phyloP scores from a whole-genome alignment of 1,140 invertebrate species.

The Epicauta chinensis region DNA sequence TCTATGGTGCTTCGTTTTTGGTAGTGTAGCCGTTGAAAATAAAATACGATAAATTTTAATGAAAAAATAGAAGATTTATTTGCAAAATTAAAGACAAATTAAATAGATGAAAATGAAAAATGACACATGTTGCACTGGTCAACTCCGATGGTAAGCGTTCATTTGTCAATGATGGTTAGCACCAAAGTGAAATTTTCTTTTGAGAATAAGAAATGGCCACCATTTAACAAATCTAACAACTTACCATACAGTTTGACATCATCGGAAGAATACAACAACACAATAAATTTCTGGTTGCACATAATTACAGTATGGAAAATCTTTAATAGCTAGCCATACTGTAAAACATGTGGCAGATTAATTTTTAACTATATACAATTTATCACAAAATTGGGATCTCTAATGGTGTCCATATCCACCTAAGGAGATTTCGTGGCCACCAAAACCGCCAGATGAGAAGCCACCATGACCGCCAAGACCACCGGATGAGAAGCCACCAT shows the following conservation, averaged over 20 bases:
- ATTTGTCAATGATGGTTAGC: neutral
- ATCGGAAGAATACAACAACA: neutral
- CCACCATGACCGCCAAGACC: slow-evolving; percentile 20
- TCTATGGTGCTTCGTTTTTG: no score
- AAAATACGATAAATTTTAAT: no score
- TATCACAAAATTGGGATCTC: neutral
- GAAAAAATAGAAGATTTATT: no score
- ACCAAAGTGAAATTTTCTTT: no score
- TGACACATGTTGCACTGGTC: slow-evolving; percentile 11
- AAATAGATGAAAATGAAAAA: slow-evolving; percentile 9
- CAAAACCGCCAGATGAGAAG: slow-evolving; percentile 11
- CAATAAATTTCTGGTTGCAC: slow-evolving; percentile 12
- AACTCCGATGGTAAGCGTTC: slow-evolving; percentile 2
- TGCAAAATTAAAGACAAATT: no score
- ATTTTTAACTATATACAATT: neutral
- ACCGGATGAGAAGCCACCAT: neutral
- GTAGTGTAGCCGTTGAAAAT: no score
- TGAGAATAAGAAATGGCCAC: neutral
- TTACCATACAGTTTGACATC: slow-evolving; percentile 7
- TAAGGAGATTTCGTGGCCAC: slow-evolving; percentile 12
- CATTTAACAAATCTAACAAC: slow-evolving; percentile 11
- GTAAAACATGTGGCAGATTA: neutral
- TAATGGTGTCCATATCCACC: slow-evolving; percentile 16
- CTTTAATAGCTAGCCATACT: slow-evolving; percentile 13
- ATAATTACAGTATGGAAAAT: slow-evolving; percentile 10